Base-by-base conservation (phyloP, 2,113 vertebrate genomes). In the Zosterops lateralis region DNA sequence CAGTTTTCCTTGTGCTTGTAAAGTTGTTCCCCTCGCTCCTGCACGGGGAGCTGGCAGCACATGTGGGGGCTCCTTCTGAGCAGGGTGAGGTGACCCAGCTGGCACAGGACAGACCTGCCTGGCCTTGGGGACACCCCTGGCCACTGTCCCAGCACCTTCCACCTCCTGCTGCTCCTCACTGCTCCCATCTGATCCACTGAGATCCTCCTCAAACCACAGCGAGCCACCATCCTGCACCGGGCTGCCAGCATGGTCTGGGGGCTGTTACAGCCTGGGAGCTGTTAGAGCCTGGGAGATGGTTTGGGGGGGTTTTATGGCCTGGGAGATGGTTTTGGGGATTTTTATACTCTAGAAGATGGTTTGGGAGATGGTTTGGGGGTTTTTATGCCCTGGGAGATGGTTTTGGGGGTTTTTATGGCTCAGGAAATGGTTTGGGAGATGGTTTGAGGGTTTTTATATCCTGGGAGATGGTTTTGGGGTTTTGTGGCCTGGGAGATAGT, bases 1-100 rank as follows among this genome's bases (percentile, higher is more conserved):
- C 66, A 53, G 89, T 47, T 93, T 22, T 14, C 57, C 84, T 76
- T 17, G 58, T 58, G 67, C 81, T 88, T 74, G 85, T 31, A 21
- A 67, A 80, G 89, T 4, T 8, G n/a, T 22, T 91, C 28, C 24
- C 16, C 75, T 38, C 3, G 0, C 3, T 73, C 92, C 94, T 50
- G 78, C 56, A 1, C 3, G 12, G 57, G 78, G 42, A 44, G 26
- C 18, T 12, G 56, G 18, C 29, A n/a, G 85, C 72, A 24, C 2
- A 1, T 8, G 57, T 40, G 12, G 82, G 0, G 42, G 12, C 61
- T 32, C 7, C 1, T 3, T 12, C 29, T 0, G 3, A 11, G 8
- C 8, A 6, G 57, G n/a, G 12, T 2, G 4, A 42, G 71, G 36
- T 1, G 3, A 19, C 62, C 12, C 34, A 8, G 42, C 19, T 4